Base-by-base conservation (phyloP, 2,888 invertebrate species). In the Apotomis capreana region DNA sequence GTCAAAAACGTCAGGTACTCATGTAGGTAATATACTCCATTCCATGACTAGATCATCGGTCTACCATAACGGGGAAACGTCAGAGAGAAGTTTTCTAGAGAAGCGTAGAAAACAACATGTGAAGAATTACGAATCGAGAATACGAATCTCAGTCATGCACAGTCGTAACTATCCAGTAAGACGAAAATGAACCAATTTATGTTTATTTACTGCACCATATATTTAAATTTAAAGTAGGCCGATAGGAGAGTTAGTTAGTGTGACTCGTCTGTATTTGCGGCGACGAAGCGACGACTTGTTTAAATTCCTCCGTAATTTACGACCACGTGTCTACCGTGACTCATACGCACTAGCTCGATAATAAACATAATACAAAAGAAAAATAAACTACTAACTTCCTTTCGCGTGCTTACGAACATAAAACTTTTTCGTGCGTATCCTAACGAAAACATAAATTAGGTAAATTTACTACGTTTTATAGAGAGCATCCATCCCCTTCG, bases 361-460 rank as follows among this genome's bases (percentile, higher is more conserved):
- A 89, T 89, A 89, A 88, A 88, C 85, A 88, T 85, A 87, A 82
- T 80, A 78, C 82, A 82, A 71, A 82, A 78, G 85, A 87, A 84
- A 86, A 87, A 85, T 86, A 87, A 89, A 89, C 87, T 86, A 81
- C 83, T 79, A 78, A 90, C 89, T 91, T 92, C 91, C 91, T 91
- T 89, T 92, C 81, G 92, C 92, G 92, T 92, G 92, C 84, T 81
- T 81, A 84, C 80, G 81, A 83, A 89, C 91, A 92, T 92, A 92
- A 92, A 93, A 92, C 84, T 89, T 91, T 83, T 87, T 89, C 91
- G 86, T 92, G 92, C 90, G 90, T 92, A 91, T 88, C 89, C 88
- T 85, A 87, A 91, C 88, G 85, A 89, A 90, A 91, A 89, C 91
- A 91, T 92, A 92, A 93, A 92, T 92, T 92, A 90, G 87, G 88